phyloP scores from a whole-genome alignment of 2,888 invertebrate species.

The Brachyptera risi region DNA sequence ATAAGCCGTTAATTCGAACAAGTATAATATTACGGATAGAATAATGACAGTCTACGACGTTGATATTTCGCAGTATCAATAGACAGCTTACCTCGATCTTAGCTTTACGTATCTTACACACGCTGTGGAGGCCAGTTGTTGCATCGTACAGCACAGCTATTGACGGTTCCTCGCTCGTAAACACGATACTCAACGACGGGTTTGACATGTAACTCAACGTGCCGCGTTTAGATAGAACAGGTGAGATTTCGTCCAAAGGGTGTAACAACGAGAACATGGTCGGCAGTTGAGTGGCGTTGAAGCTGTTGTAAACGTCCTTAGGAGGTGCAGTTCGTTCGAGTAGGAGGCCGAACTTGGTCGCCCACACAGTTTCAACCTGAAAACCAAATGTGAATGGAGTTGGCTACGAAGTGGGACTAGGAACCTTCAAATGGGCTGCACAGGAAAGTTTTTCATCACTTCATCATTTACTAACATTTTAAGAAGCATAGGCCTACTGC shows the following conservation, averaged over 20 bases:
- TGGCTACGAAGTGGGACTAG: too few species aligned
- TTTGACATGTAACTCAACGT: conserved; percentile 47
- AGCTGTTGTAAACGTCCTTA: conserved; percentile 38
- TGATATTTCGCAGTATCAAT: too few species aligned
- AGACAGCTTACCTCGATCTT: conserved; percentile 69
- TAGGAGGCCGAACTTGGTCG: conserved; percentile 78
- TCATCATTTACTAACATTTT: too few species aligned
- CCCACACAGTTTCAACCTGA: conserved; percentile 78
- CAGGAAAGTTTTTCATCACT: too few species aligned
- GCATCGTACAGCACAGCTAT: conserved; percentile 77
- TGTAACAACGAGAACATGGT: conserved; percentile 82
- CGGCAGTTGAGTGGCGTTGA: conserved; percentile 52
- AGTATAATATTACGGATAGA: too few species aligned
- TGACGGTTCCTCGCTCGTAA: conserved; percentile 71
- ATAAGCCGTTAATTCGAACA: too few species aligned
- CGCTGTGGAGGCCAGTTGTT: conserved; percentile 71
- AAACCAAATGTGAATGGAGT: too few species aligned
- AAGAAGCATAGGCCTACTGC: too few species aligned
- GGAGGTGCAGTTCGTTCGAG: conserved; percentile 59
- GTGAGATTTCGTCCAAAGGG: conserved; percentile 87
- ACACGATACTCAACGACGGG: conserved; percentile 62
- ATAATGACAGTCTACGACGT: too few species aligned
- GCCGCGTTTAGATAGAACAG: conserved; percentile 65
- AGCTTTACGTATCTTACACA: conserved; percentile 76
- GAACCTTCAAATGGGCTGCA: too few species aligned